Evolutionary conservation across 2,113 vertebrate genomes (phyloP).

Genomic region (Odontophorus gujanensis): DNA sequence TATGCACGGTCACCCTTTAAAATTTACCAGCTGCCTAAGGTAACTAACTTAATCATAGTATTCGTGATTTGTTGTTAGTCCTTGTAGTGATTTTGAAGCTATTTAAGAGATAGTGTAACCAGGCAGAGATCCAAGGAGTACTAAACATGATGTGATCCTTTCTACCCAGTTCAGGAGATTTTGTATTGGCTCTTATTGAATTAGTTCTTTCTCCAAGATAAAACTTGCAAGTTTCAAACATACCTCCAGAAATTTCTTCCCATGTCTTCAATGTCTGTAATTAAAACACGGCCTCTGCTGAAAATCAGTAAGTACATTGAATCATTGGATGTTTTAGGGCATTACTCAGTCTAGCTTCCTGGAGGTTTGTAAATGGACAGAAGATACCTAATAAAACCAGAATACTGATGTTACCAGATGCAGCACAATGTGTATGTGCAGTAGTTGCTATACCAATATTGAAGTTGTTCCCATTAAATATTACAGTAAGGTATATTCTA

Average conservation of each 20-base stretch:
- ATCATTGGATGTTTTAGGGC: background rate
- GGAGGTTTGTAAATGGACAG: background rate
- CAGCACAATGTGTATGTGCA: background rate
- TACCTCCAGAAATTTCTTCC: conserved; percentile 36
- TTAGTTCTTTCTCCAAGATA: background rate
- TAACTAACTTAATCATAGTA: conserved; percentile 45
- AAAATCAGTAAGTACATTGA: background rate
- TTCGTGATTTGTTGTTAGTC: conserved; percentile 46
- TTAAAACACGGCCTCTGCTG: background rate
- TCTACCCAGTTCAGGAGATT: background rate
- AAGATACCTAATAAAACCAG: background rate
- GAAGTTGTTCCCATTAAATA: background rate
- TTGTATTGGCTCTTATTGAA: background rate
- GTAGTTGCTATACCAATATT: background rate
- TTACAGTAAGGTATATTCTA: conserved; percentile 4
- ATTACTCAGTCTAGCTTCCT: background rate
- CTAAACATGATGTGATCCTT: conserved; percentile 23
- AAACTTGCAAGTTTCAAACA: background rate
- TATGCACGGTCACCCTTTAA: conserved; percentile 27
- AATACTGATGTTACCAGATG: background rate
- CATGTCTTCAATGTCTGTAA: background rate
- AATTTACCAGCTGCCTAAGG: conserved; percentile 58
- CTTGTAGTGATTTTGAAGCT: conserved; percentile 32
- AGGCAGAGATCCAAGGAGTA: conserved; percentile 47
- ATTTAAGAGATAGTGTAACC: conserved; percentile 39